These are phyloP conservation scores for Pipistrellus pygmaeus DNA, from an alignment of 2,797 vertebrate genomes.

Conservation along the genomic window DNA sequence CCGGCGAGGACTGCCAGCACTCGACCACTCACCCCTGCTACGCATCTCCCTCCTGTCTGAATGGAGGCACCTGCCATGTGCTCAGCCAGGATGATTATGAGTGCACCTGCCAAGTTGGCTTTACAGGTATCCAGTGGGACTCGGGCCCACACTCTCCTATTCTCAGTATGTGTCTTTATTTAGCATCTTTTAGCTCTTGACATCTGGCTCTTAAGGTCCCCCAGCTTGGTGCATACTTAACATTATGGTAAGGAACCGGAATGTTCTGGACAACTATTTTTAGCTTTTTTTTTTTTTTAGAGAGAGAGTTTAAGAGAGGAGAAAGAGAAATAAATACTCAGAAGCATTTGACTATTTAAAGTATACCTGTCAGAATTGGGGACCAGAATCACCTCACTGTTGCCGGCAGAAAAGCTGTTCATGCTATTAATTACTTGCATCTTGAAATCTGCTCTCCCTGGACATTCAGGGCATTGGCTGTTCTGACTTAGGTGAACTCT, in stretches of 20 bases:
- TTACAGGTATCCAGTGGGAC: conserved; percentile 90
- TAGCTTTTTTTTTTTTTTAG: conserved; percentile 9
- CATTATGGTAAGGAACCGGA: neutral
- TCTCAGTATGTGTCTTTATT: neutral
- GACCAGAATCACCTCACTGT: neutral
- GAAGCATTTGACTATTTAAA: neutral
- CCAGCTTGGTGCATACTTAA: neutral
- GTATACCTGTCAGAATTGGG: neutral
- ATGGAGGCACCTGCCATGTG: conserved; percentile 91
- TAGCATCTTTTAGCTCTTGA: neutral
- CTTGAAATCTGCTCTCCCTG: neutral
- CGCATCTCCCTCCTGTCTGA: conserved; percentile 92
- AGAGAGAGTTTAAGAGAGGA: neutral
- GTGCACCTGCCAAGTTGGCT: conserved; percentile 92
- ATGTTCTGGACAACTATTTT: neutral
- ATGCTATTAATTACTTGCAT: neutral
- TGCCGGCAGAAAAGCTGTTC: neutral
- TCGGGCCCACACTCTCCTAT: neutral
- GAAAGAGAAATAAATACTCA: neutral
- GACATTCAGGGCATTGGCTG: neutral
- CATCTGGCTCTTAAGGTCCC: neutral
- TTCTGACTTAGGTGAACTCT: neutral
- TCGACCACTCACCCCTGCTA: conserved; percentile 93
- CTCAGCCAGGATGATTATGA: conserved; percentile 90
- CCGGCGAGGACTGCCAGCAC: conserved; percentile 91